Evolutionary conservation across 2,888 invertebrate species (phyloP).

Genomic region (Synanthedon formicaeformis): DNA sequence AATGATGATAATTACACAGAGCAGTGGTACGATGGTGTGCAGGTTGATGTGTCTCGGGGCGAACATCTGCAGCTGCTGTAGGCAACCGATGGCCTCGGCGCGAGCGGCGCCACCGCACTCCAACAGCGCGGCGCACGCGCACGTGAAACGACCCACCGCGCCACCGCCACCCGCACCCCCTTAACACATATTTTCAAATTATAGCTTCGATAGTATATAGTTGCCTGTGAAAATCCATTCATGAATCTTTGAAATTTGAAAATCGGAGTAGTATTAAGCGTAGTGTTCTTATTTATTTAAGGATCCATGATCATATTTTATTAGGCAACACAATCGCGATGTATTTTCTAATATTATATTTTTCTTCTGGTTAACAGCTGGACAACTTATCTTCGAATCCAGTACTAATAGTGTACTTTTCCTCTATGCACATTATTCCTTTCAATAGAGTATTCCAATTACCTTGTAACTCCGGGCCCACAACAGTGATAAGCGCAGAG

Average conservation of each 20-base stretch:
- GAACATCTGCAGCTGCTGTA: constrained; percentile 98
- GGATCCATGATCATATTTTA: no score
- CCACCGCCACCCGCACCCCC: constrained; percentile 17
- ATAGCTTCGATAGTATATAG: no score
- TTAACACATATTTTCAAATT: not conserved
- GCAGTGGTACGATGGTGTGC: constrained; percentile 89
- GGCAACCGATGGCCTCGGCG: constrained; percentile 94
- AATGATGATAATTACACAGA: constrained; percentile 79
- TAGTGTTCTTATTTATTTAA: no score
- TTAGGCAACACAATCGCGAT: no score
- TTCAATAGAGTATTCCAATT: constrained; percentile 41
- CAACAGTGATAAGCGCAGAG: constrained; percentile 95
- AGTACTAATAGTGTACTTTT: no score
- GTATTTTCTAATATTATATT: no score
- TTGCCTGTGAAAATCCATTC: no score
- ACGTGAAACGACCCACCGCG: constrained; percentile 77
- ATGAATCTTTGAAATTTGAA: no score
- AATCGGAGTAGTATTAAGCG: no score
- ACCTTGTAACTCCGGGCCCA: constrained; percentile 97
- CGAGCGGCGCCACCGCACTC: constrained; percentile 91
- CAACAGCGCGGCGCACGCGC: constrained; percentile 93
- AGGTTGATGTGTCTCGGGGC: constrained; percentile 95
- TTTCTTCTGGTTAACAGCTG: no score
- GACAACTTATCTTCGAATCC: no score
- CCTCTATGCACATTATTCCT: not conserved